A percentile compares a stretch with the other conserved stretches of the same genome.
phyloP scores from a whole-genome alignment of 2,888 invertebrate genomes.

The Synergus japonicus region DNA sequence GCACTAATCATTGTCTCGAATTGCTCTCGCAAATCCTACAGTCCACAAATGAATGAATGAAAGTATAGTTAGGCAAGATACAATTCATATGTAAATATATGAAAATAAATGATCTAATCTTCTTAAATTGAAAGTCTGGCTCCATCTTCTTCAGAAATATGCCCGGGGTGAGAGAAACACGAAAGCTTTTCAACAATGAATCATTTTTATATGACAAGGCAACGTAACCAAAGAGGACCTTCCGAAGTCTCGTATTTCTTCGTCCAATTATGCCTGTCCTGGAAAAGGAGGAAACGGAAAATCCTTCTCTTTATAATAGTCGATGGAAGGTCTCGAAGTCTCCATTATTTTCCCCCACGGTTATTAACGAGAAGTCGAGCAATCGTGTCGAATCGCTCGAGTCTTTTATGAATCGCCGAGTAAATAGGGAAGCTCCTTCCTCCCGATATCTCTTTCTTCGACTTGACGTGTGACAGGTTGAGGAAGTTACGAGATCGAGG shows the following conservation, averaged over 20 bases:
- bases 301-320: constrained; percentile 52
- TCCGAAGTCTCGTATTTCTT: constrained; percentile 62
- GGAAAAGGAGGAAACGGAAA: constrained; percentile 58
- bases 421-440: constrained; percentile 54
- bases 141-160: neutral
- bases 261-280: constrained; percentile 62
- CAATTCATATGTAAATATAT: neutral
- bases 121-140: constrained; percentile 2
- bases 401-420: constrained; percentile 55
- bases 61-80: neutral
- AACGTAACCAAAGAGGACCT: constrained; percentile 32
- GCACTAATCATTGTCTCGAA: no score
- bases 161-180: neutral
- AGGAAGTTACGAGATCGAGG: constrained; percentile 45
- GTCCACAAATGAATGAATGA: no score
- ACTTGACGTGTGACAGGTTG: constrained; percentile 48
- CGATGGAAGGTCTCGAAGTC: constrained; percentile 51
- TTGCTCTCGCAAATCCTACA: no score
- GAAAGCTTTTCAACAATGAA: constrained; percentile 50
- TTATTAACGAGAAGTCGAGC: constrained; percentile 64
- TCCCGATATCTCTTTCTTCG: constrained; percentile 37
- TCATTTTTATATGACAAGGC: constrained; percentile 59
- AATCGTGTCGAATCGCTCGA: constrained; percentile 56
- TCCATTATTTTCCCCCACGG: constrained; percentile 61
- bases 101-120: neutral